Evolutionary conservation across 2,888 invertebrate species (phyloP), one percentile per base, ranked within the genome.

Genomic region (Reticulitermes lucifugus): DNA sequence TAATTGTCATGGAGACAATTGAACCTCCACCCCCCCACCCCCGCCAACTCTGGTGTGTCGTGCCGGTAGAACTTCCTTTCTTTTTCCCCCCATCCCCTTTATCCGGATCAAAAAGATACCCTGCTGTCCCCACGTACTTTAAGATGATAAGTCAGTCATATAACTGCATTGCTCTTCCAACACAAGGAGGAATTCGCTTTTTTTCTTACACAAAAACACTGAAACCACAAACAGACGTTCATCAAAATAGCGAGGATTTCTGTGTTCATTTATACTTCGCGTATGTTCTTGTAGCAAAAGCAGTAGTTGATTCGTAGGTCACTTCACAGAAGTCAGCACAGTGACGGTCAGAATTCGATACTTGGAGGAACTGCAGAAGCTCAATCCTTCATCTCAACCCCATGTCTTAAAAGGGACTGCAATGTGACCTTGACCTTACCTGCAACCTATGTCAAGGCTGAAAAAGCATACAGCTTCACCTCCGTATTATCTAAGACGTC

Each of bases 1-100:
- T 77, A 77, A 77, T 77, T 77, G 77, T 77, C 77, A 77, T 77
- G 77, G 46, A 77, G 77, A 77, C 77, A 77, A 77, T 77, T 77
- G 77, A 77, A 46, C 73, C 73, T 41, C 35, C 73, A 6, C 73
- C 73, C 21, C 65, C n/a, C 6, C n/a, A 9, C 73, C 21, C 65
- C 65, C 65, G 1, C 3, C n/a, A 9, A 12, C 60, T 12, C 65
- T 65, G 65, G n/a, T 7, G 25, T 12, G 65, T 65, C 65, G 65
- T 10, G 65, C n/a, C 65, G 65, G 35, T 35, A 35, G 35, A 35
- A 35, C 35, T 35, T 35, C 35, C 35, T 35, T n/a, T 22, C 18
- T 12, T 73, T 41, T 73, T 73, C 18, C 46, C 41, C 46, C 21
- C 51, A 77, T 46, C 77, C 77, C 77, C 77, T 46, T 77, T 12